Conservation (phyloP, 2,888 invertebrate species). For the Lamellibrachia columna region DNA sequence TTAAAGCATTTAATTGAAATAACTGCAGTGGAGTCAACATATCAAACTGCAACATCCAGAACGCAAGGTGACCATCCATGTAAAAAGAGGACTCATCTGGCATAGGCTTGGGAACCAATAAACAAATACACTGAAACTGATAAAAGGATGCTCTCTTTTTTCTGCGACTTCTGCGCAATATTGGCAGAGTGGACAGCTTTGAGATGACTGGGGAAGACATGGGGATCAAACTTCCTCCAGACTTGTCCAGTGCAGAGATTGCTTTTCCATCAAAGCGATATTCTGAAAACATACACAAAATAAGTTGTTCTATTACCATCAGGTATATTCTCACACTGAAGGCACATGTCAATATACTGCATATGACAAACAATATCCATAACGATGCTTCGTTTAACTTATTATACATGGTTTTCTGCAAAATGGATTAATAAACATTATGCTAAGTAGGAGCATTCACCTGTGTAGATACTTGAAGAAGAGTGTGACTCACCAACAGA, state of each 20-base stretch:
- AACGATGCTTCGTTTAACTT: neutral
- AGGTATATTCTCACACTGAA: neutral
- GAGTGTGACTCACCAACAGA: neutral
- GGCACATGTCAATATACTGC: neutral
- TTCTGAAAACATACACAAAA: constrained; percentile 25
- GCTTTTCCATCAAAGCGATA: constrained; percentile 38
- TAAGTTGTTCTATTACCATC: too few species aligned
- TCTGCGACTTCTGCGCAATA: constrained; percentile 29
- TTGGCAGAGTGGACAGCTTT: constrained; percentile 38
- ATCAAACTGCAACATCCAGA: too few species aligned
- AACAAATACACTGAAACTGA: neutral
- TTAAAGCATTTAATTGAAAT: too few species aligned
- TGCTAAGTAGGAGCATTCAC: neutral
- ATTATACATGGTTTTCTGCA: neutral
- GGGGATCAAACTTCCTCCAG: constrained; percentile 32
- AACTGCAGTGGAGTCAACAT: too few species aligned
- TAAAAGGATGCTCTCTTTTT: constrained; percentile 8
- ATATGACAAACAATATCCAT: neutral
- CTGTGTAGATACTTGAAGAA: neutral
- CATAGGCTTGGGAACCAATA: neutral
- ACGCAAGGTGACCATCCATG: neutral
- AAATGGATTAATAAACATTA: neutral
- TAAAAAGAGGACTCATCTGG: neutral
- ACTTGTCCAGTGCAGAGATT: constrained; percentile 28
- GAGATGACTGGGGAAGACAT: constrained; percentile 36